Conservation (phyloP, 2,113 vertebrate species). For the Ariopsis seemanni region DNA sequence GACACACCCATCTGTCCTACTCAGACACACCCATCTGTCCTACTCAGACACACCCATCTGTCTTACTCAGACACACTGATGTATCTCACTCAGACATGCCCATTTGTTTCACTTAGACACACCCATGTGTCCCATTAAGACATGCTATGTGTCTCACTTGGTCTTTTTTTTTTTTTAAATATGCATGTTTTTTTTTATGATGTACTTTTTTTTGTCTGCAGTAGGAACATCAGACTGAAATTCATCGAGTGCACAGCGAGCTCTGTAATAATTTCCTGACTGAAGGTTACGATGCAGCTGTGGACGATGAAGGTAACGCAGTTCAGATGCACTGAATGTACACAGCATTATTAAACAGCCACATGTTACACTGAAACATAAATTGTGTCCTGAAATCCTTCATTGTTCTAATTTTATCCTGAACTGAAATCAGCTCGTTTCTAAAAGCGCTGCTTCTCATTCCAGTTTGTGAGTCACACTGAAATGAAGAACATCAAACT, state of each 20-base stretch:
- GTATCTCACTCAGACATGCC: no score
- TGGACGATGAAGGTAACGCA: background rate
- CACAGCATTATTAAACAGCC: background rate
- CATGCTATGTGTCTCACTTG: no score
- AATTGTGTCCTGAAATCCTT: background rate
- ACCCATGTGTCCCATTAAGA: no score
- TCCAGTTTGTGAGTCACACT: background rate
- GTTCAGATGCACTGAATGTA: background rate
- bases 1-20: no score
- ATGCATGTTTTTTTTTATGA: background rate
- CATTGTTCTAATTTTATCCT: background rate
- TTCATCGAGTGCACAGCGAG: background rate
- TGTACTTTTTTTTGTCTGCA: no score
- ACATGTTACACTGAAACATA: background rate
- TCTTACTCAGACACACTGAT: background rate
- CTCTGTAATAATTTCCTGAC: background rate
- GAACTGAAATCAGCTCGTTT: background rate
- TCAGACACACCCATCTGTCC: no score
- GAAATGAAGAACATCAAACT: conserved; percentile 4
- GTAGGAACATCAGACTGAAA: background rate
- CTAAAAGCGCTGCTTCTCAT: background rate
- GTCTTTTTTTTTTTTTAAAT: background rate
- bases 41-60: background rate
- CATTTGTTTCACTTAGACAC: background rate
- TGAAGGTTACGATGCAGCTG: background rate